phyloP scores from a whole-genome alignment of 2,113 vertebrate species.

The Haemorhous mexicanus region DNA sequence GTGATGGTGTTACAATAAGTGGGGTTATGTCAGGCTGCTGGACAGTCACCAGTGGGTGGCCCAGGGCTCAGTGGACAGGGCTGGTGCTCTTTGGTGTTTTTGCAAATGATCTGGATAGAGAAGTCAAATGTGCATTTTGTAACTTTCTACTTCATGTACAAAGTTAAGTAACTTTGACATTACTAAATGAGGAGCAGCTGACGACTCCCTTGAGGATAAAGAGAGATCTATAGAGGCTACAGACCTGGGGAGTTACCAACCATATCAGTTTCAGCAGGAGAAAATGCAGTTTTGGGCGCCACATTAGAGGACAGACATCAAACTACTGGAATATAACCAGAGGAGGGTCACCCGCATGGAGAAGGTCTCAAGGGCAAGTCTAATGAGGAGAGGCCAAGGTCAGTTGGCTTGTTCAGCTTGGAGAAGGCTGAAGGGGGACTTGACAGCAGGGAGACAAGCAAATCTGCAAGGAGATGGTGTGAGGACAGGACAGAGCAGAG shows the following conservation, averaged over 20 bases:
- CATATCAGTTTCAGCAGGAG: not conserved
- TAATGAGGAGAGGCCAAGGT: not conserved
- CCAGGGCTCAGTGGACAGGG: not conserved
- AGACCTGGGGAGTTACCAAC: not conserved
- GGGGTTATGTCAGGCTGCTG: not conserved
- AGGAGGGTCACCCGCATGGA: not conserved
- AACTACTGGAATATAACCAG: no score
- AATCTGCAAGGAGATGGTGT: no score
- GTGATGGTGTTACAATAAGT: not conserved
- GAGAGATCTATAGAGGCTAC: no score
- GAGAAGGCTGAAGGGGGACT: not conserved
- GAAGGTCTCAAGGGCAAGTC: not conserved
- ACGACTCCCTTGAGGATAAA: not conserved
- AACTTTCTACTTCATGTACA: not conserved
- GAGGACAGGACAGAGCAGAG: no score
- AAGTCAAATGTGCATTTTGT: not conserved
- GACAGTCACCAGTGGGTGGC: not conserved
- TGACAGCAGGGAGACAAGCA: not conserved
- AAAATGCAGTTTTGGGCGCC: rapidly evolving
- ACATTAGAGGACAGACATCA: not conserved
- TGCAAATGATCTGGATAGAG: not conserved
- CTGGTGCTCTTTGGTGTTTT: not conserved
- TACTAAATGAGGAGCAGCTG: not conserved
- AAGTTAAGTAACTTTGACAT: not conserved
- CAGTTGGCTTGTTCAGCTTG: not conserved